A percentile compares a stretch with the other conserved stretches of the same genome.
These are phyloP conservation scores for Oryzias javanicus DNA, from an alignment of 2,113 vertebrate species.

Conservation along the genomic window DNA sequence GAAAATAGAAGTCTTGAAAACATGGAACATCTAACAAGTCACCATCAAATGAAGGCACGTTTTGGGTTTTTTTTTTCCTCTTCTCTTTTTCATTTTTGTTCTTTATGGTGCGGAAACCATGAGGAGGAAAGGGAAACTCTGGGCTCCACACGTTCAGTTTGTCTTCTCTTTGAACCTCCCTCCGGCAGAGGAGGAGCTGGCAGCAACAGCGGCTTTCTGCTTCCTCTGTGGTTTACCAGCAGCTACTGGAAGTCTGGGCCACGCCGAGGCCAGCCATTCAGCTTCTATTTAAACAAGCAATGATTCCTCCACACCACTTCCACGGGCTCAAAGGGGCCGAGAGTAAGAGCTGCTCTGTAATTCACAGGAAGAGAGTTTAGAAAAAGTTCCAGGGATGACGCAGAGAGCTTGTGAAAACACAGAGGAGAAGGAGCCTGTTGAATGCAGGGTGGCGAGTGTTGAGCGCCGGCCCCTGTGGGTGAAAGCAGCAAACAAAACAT, in stretches of 20 bases:
- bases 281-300: slow-evolving; percentile 78
- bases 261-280: slow-evolving; percentile 61
- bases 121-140: slow-evolving; percentile 33
- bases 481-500: slow-evolving; percentile 49
- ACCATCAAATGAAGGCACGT: no score
- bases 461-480: slow-evolving; percentile 33
- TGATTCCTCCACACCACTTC: slow-evolving; percentile 73
- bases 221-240: slow-evolving; percentile 71
- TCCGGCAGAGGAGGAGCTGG: slow-evolving; percentile 42
- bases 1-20: no score
- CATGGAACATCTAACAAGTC: no score
- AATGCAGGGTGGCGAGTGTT: slow-evolving; percentile 35
- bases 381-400: slow-evolving; percentile 53
- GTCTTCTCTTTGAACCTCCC: slow-evolving; percentile 61
- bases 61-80: no score
- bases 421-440: slow-evolving; percentile 53
- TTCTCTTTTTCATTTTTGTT: slow-evolving; percentile 21
- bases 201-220: slow-evolving; percentile 72
- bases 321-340: slow-evolving; percentile 43
- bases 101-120: slow-evolving; percentile 48
- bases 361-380: slow-evolving; percentile 65
- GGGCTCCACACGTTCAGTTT: slow-evolving; percentile 33
- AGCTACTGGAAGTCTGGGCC: slow-evolving; percentile 65
- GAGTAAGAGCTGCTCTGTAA: slow-evolving; percentile 67
- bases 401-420: slow-evolving; percentile 72